Evolutionary conservation across 2,797 vertebrate species (phyloP), one percentile per base, ranked within the genome.

Genomic region (Tolypeutes matacus): DNA sequence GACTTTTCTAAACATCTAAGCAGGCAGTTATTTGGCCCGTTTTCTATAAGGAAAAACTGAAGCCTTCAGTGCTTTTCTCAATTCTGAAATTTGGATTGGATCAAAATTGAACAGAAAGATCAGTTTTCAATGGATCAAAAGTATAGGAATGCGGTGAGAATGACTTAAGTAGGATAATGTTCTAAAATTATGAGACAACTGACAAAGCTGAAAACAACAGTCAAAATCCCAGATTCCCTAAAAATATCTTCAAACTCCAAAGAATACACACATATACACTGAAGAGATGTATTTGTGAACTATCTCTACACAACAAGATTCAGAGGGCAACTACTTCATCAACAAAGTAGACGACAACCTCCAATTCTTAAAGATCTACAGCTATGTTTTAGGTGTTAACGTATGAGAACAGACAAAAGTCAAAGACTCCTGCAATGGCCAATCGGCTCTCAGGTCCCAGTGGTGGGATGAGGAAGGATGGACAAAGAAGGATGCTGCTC

Each of bases 161-260:
- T n/a, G 39, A 94, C n/a, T 46, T 56, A 73, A 85, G 17, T 23
- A 85, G 42, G 21, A 69, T 62, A 91, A 84, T 13, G 11, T 60
- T 72, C 64, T 75, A 89, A 95, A 91, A 93, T 51, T 85, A 86
- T 20, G 14, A 90, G 21, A 78, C 21, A 77, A 73, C 13, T 62
- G 64, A 42, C 56, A 77, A 0, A 82, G 72, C 49, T 2, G 2
- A 85, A 77, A 84, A 64, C 17, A 51, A 91, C 46, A 84, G 36
- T 17, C 34, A 14, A 90, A 82, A 23, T 39, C 58, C 85, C 64
- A 58, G 67, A 58, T 39, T n/a, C 76, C 29, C 29, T 76, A 81
- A 80, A 85, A 78, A 69, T 10, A 93, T 15, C 69, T 42, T 93
- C 70, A 60, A 85, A 86, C 23, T 58, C 39, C 75, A 86, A 87